These are phyloP conservation scores for Teinopalpus imperialis DNA, from an alignment of 2,888 invertebrate genomes.

Conservation along the genomic window DNA sequence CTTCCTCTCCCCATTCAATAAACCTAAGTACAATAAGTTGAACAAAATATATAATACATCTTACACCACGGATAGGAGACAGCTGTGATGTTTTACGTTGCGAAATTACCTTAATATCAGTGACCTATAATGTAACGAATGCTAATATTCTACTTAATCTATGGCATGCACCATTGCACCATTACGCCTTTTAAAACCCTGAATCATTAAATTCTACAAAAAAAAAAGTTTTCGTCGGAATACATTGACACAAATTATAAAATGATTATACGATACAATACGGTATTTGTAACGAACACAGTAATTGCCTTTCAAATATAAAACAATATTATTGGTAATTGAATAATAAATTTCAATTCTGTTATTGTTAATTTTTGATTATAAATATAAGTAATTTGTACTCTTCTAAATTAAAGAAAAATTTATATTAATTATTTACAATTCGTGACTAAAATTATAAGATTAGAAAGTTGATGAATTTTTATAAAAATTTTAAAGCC, in stretches of 20 bases:
- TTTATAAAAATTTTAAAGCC: slow-evolving; percentile 29
- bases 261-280: too few relatives aligned
- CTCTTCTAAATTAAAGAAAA: slow-evolving; percentile 75
- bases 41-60: slow-evolving; percentile 13
- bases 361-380: slow-evolving; percentile 51
- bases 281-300: slow-evolving; percentile 12
- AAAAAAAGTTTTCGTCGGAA: slow-evolving; percentile 21
- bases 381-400: slow-evolving; percentile 74
- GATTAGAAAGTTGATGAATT: slow-evolving; percentile 42
- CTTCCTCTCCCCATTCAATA: slow-evolving; percentile 24
- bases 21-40: slow-evolving; percentile 11
- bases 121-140: slow-evolving; percentile 30
- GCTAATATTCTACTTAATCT: slow-evolving; percentile 65
- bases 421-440: slow-evolving; percentile 38
- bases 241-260: too few relatives aligned
- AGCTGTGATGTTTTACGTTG: slow-evolving; percentile 28
- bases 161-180: slow-evolving; percentile 78
- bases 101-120: slow-evolving; percentile 20
- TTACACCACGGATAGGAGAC: slow-evolving; percentile 28
- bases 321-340: slow-evolving; percentile 21
- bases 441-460: slow-evolving; percentile 44
- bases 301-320: slow-evolving; percentile 9
- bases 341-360: slow-evolving; percentile 37
- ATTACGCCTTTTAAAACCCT: slow-evolving; percentile 57
- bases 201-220: slow-evolving; percentile 50